Conservation (phyloP, 2,888 invertebrate species). For the Digitonthophagus gazella region DNA sequence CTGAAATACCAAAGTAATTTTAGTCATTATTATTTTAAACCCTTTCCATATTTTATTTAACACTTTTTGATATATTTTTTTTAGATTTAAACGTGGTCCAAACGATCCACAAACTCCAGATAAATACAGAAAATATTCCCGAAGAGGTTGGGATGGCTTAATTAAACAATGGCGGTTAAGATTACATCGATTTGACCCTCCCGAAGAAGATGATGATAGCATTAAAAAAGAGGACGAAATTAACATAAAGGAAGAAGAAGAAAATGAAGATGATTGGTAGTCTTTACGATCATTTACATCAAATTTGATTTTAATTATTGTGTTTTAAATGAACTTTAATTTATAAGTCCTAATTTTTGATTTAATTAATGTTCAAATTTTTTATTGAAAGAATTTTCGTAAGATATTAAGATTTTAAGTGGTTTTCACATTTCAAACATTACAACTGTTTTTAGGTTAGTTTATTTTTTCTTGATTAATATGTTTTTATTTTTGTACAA, state of each 20-base stretch:
- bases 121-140: constrained; percentile 81
- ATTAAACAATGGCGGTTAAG: constrained; percentile 84
- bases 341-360: too few relatives aligned
- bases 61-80: neutral
- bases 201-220: constrained; percentile 4
- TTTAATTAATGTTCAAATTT: too few relatives aligned
- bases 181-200: constrained; percentile 76
- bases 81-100: constrained; percentile 59
- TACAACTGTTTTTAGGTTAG: too few relatives aligned
- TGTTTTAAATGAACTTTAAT: constrained; percentile 1
- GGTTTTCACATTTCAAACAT: too few relatives aligned
- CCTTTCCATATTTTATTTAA: constrained; percentile 9
- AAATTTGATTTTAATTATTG: constrained; percentile 2
- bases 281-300: neutral
- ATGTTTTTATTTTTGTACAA: too few relatives aligned
- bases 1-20: constrained; percentile 68
- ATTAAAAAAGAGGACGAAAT: neutral
- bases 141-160: constrained; percentile 90
- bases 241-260: neutral
- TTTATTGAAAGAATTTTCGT: too few relatives aligned
- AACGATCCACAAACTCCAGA: constrained; percentile 89
- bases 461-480: too few relatives aligned
- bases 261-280: neutral
- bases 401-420: too few relatives aligned
- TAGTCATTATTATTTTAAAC: neutral